Evolutionary conservation across 2,888 invertebrate species (phyloP).

Genomic region (Adelphocoris suturalis): DNA sequence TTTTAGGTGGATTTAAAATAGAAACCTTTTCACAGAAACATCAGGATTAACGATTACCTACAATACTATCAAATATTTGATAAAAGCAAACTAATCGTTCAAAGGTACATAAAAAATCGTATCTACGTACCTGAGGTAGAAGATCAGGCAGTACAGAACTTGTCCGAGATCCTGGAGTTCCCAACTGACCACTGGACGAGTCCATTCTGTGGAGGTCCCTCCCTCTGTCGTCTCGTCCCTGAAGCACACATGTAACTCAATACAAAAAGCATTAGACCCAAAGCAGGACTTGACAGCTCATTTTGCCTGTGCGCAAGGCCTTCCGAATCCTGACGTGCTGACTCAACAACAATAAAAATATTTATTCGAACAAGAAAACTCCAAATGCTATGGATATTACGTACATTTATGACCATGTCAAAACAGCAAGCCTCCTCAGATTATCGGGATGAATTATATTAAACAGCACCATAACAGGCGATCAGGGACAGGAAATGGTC

Average conservation of each 20-base stretch:
- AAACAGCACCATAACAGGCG: too few relatives aligned
- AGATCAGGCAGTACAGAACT: slow-evolving; percentile 97
- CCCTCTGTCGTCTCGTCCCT: slow-evolving; percentile 77
- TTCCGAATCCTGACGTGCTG: neutral
- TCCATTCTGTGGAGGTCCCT: slow-evolving; percentile 82
- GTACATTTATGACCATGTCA: neutral
- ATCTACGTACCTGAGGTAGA: slow-evolving; percentile 86
- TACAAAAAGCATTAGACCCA: neutral
- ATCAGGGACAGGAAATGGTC: too few relatives aligned
- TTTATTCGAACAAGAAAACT: too few relatives aligned
- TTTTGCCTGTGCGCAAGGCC: neutral
- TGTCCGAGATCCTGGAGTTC: slow-evolving; percentile 84
- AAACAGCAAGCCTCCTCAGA: neutral
- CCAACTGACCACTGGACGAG: slow-evolving; percentile 79
- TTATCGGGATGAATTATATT: neutral
- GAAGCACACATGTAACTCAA: slow-evolving; percentile 16
- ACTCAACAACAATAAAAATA: neutral
- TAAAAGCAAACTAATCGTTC: neutral
- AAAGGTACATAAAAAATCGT: neutral
- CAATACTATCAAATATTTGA: too few relatives aligned
- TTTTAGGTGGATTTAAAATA: too few relatives aligned
- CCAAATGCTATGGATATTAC: neutral
- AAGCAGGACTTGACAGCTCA: neutral
- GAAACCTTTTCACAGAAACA: too few relatives aligned
- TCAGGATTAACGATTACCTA: too few relatives aligned